Conservation (phyloP, 2,888 invertebrate species). For the Adelphocoris suturalis region DNA sequence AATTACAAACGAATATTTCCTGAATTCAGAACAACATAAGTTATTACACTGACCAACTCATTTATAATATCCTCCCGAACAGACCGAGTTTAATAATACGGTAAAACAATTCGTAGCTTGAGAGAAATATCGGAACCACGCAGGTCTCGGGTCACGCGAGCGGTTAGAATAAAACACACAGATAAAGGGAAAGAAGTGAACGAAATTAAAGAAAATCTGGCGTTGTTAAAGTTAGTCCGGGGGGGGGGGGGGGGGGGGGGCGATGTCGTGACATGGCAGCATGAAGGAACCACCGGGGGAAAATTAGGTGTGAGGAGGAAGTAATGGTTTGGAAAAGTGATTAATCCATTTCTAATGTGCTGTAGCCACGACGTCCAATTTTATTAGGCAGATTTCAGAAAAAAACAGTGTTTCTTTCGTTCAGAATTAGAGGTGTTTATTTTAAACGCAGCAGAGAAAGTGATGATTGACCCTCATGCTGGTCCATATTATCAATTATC, state of each 20-base stretch:
- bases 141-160: neutral
- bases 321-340: neutral
- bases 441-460: too few species aligned
- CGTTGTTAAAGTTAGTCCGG: constrained; percentile 16
- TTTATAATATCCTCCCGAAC: constrained; percentile 2
- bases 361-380: neutral
- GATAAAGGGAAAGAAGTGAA: constrained; percentile 21
- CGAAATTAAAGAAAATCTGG: constrained; percentile 21
- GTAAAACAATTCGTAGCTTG: constrained; percentile 28
- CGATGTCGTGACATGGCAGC: neutral
- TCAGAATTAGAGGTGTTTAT: neutral
- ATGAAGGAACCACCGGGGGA: neutral
- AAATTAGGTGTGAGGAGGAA: constrained; percentile 22
- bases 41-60: neutral
- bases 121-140: neutral
- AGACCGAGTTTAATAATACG: neutral
- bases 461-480: too few species aligned
- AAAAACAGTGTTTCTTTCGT: too few species aligned
- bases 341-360: constrained; percentile 11
- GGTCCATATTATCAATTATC: too few species aligned
- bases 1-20: neutral
- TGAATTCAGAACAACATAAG: neutral
- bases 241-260: too few species aligned
- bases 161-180: constrained; percentile 10
- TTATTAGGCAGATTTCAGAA: neutral